phyloP scores from a whole-genome alignment of 2,888 invertebrate genomes.

The Dermolepida albohirtum region DNA sequence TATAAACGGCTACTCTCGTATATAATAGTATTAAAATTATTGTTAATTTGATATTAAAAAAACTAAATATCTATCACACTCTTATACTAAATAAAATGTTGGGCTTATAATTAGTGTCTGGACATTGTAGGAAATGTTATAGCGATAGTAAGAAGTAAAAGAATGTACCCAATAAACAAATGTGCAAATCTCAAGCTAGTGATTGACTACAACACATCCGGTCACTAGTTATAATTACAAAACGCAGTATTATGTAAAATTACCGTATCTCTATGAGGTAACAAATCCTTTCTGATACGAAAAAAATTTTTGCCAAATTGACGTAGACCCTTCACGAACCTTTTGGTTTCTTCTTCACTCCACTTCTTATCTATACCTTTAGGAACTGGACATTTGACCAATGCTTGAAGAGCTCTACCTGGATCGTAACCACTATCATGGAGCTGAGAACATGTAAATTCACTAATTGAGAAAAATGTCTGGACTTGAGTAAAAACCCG shows the following conservation, averaged over 20 bases:
- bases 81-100: no score
- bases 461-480: conserved; percentile 7
- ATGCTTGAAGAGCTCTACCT: conserved; percentile 93
- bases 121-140: no score
- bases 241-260: conserved; percentile 54
- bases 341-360: conserved; percentile 97
- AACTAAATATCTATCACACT: no score
- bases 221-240: no score
- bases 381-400: conserved; percentile 97
- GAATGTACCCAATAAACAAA: no score
- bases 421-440: conserved; percentile 98
- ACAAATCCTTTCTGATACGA: conserved; percentile 93
- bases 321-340: conserved; percentile 97
- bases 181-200: no score
- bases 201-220: no score
- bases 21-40: no score
- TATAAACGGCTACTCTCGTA: no score
- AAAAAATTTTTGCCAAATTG: conserved; percentile 99
- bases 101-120: no score
- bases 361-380: conserved; percentile 98
- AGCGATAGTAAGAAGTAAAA: no score
- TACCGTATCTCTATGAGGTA: conserved; percentile 96
- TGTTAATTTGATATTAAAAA: no score
- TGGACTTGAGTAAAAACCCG: neutral
- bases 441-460: conserved; percentile 69